Base-by-base conservation (phyloP, 2,797 vertebrate species). In the Ciconia nigra region DNA sequence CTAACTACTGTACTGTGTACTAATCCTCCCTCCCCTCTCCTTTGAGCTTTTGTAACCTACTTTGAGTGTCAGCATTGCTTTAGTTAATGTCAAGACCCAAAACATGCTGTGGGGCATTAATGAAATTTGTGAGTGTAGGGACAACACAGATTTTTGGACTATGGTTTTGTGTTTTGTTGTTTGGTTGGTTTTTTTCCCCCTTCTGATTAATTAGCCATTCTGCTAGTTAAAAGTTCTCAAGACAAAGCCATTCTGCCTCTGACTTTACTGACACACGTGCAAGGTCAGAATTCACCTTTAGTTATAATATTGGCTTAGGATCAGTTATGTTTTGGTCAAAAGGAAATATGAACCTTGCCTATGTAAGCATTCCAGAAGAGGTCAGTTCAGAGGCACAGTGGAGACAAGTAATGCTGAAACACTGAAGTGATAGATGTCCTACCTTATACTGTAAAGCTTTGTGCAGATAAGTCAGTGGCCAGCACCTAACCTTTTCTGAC, bases 281-380 rank as follows among this genome's bases (percentile, higher is more conserved):
- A 70, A 80, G 82, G 78, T 89, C 87, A 94, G 69, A 95, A 78
- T 95, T 93, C 8, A 39, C 42, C 14, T 67, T 78, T 72, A 61
- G n/a, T 91, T 85, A 47, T 41, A 69, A 70, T 61, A 55, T 85
- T 95, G 65, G 87, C 92, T 96, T 86, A 63, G 44, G 57, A 89
- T 81, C 90, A 94, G 71, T 83, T 93, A n/a, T 92, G 72, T 81
- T 93, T 87, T 85, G 69, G 84, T 92, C 93, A 93, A 85, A 96
- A 93, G 74, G 90, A 95, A 96, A 94, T 81, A 74, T 18, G 84
- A 94, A 80, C 87, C 83, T 83, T 92, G 92, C 46, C 67, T 83
- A 26, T 7, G 2, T 81, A 91, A 96, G 94, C 90, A 91, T 96
- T 95, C 92, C 82, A 74, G 61, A 91, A 86, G 72, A 89, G 90